A percentile compares a stretch with the other conserved stretches of the same genome.
phyloP scores from a whole-genome alignment of 2,888 invertebrate genomes.

The Lamellibrachia satsuma region DNA sequence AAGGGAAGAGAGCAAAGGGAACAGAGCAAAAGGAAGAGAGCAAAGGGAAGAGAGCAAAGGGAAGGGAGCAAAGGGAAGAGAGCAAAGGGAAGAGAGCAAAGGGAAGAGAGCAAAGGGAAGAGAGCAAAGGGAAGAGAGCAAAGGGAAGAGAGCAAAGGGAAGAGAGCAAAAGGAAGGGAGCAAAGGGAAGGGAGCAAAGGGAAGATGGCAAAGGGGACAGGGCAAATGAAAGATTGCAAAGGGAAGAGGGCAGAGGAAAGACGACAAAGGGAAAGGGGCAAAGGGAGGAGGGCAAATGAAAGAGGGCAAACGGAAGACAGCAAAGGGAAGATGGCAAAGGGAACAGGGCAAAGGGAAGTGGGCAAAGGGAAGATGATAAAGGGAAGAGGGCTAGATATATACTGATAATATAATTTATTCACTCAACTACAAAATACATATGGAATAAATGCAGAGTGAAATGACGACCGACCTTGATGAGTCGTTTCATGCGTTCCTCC shows the following conservation, averaged over 20 bases:
- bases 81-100: not conserved
- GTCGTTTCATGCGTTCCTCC: conserved; percentile 60
- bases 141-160: not conserved
- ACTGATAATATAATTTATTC: not conserved
- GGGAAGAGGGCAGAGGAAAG: not conserved
- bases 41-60: not conserved
- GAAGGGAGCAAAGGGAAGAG: not conserved
- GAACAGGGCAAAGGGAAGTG: not conserved
- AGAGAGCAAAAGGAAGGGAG: not conserved
- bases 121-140: not conserved
- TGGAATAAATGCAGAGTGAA: no score
- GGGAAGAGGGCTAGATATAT: not conserved
- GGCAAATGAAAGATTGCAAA: not conserved
- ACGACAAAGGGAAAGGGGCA: not conserved
- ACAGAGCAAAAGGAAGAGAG: not conserved
- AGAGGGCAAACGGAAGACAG: not conserved
- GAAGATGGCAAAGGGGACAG: not conserved
- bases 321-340: not conserved
- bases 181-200: not conserved
- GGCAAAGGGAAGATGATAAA: not conserved
- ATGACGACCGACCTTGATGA: conserved; percentile 53
- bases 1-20: not conserved
- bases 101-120: not conserved
- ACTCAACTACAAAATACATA: no score
- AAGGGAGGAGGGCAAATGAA: not conserved